phyloP scores from a whole-genome alignment of 1,140 invertebrate genomes.

The Heliothis virescens region DNA sequence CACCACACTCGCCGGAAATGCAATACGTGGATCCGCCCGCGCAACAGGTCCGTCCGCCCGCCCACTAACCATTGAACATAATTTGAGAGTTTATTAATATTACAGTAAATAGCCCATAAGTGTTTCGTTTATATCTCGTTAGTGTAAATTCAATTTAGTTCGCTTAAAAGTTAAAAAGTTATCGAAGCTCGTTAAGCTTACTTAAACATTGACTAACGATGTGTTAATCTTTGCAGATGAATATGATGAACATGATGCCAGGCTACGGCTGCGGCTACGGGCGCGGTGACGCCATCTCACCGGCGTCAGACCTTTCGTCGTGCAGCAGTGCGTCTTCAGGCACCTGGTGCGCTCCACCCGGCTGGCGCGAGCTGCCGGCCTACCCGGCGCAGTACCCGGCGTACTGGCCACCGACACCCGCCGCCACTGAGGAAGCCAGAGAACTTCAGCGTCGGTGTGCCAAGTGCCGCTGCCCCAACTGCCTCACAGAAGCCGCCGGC shows the following conservation, averaged over 20 bases:
- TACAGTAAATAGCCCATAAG: slow-evolving; percentile 36
- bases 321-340: slow-evolving; percentile 81
- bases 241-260: slow-evolving; percentile 81
- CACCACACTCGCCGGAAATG: slow-evolving; percentile 81
- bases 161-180: background rate
- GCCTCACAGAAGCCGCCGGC: slow-evolving; percentile 89
- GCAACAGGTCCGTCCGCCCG: slow-evolving; percentile 82
- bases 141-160: background rate
- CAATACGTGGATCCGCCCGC: slow-evolving; percentile 83
- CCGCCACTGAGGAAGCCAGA: slow-evolving; percentile 72
- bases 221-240: slow-evolving; percentile 71
- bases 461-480: slow-evolving; percentile 91
- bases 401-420: slow-evolving; percentile 72
- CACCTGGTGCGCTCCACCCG: slow-evolving; percentile 70
- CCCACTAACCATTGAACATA: slow-evolving; percentile 60
- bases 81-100: slow-evolving; percentile 50
- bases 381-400: slow-evolving; percentile 75
- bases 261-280: slow-evolving; percentile 77
- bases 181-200: background rate
- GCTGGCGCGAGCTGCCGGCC: slow-evolving; percentile 73
- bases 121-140: slow-evolving; percentile 10
- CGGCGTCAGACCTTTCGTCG: slow-evolving; percentile 78
- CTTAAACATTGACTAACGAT: background rate
- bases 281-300: slow-evolving; percentile 75
- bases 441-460: slow-evolving; percentile 86